Evolutionary conservation across 1,140 invertebrate species (phyloP).

Genomic region (Plutomurus gul): DNA sequence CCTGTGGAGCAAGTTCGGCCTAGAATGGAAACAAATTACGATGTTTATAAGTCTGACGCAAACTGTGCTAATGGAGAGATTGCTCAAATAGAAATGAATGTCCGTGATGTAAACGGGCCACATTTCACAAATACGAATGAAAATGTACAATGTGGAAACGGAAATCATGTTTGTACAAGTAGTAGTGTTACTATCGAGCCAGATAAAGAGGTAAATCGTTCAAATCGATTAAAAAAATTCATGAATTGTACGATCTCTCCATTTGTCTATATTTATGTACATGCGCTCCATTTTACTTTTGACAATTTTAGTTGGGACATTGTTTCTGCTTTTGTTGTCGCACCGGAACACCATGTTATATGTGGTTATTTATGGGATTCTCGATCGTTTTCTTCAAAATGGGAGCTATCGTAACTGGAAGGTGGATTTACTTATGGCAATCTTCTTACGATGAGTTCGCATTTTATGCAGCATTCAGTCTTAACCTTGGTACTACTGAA

Average conservation of each 20-base stretch:
- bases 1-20: no score
- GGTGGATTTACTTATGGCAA: constrained; percentile 41
- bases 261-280: no score
- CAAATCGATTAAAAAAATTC: background rate
- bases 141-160: background rate
- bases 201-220: background rate
- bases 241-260: background rate
- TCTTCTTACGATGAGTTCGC: constrained; percentile 33
- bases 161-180: background rate
- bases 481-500: constrained; percentile 22
- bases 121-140: background rate
- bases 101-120: background rate
- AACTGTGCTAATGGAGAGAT: no score
- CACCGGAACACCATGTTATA: constrained; percentile 33
- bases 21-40: no score
- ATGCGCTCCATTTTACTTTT: no score
- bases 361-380: constrained; percentile 39
- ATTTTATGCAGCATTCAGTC: constrained; percentile 36
- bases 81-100: background rate
- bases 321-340: constrained; percentile 37
- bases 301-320: constrained; percentile 29
- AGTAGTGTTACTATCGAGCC: background rate
- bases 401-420: constrained; percentile 44
- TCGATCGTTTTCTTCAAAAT: constrained; percentile 42
- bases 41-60: no score